Evolutionary conservation across 2,888 invertebrate species (phyloP).

Genomic region (Oligia latruncula): DNA sequence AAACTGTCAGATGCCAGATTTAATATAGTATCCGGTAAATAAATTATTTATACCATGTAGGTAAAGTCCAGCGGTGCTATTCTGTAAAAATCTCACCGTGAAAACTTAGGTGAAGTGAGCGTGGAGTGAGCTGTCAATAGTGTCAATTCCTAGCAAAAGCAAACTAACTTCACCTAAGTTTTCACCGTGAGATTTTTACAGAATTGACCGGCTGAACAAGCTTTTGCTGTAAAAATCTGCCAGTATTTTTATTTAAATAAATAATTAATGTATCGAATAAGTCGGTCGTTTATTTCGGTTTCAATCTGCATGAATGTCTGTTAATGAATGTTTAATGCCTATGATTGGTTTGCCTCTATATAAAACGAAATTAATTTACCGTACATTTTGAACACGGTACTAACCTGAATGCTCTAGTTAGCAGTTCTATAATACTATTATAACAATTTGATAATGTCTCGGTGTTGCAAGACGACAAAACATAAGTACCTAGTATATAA

Average conservation of each 20-base stretch:
- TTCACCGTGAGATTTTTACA: no score
- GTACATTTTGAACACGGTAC: not conserved
- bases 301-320: not conserved
- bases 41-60: slow-evolving; percentile 21
- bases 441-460: slow-evolving; percentile 31
- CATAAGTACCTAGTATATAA: slow-evolving; percentile 1
- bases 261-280: slow-evolving; percentile 12
- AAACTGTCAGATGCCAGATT: slow-evolving; percentile 2
- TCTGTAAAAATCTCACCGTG: no score
- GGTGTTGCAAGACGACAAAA: slow-evolving; percentile 33
- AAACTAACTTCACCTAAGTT: no score
- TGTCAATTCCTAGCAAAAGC: no score
- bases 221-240: slow-evolving; percentile 2
- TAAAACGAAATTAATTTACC: not conserved
- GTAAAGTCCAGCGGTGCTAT: not conserved
- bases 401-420: not conserved
- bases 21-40: slow-evolving; percentile 11
- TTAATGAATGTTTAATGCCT: slow-evolving; percentile 6
- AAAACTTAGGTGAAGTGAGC: no score
- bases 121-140: no score
- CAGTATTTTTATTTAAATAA: slow-evolving; percentile 27
- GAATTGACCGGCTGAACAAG: no score
- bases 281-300: slow-evolving; percentile 14
- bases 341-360: not conserved
- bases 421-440: slow-evolving; percentile 5